Percentiles rank a stretch among this genome's conserved stretches.
Evolutionary conservation across 2,797 vertebrate species (phyloP).

Genomic region (Delichon dasypus): DNA sequence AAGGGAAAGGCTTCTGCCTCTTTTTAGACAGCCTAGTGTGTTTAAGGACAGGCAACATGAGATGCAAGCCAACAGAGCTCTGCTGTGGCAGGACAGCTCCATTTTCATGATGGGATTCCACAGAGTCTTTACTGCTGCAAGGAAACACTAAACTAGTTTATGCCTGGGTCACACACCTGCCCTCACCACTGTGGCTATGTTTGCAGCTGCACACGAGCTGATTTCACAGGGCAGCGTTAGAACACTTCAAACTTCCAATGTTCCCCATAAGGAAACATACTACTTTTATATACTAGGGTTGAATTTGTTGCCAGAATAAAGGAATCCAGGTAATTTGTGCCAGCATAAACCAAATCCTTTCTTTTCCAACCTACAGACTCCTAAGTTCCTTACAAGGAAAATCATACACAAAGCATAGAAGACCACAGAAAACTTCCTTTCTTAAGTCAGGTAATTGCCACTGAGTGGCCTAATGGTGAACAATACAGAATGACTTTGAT

Average conservation of each 20-base stretch:
- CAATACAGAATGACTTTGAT: background rate
- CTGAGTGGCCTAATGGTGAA: background rate
- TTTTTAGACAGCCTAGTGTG: background rate
- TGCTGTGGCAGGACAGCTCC: background rate
- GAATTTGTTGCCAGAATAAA: conserved; percentile 7
- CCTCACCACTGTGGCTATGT: background rate
- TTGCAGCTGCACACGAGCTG: background rate
- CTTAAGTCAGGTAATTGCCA: background rate
- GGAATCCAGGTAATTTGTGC: background rate
- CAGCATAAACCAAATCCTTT: background rate
- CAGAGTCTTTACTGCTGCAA: background rate
- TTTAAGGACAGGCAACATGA: background rate
- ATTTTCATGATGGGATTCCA: conserved; percentile 17
- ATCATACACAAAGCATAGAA: background rate
- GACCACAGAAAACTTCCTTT: background rate
- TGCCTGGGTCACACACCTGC: background rate
- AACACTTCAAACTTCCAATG: background rate
- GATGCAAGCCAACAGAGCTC: background rate
- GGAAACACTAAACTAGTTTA: background rate
- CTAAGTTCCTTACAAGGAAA: background rate
- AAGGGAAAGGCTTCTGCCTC: background rate
- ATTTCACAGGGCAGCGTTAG: background rate
- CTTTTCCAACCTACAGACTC: background rate
- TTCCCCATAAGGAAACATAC: background rate
- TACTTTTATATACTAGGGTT: background rate